Evolutionary conservation across 2,113 vertebrate species (phyloP).

Genomic region (Tachysurus vachellii): DNA sequence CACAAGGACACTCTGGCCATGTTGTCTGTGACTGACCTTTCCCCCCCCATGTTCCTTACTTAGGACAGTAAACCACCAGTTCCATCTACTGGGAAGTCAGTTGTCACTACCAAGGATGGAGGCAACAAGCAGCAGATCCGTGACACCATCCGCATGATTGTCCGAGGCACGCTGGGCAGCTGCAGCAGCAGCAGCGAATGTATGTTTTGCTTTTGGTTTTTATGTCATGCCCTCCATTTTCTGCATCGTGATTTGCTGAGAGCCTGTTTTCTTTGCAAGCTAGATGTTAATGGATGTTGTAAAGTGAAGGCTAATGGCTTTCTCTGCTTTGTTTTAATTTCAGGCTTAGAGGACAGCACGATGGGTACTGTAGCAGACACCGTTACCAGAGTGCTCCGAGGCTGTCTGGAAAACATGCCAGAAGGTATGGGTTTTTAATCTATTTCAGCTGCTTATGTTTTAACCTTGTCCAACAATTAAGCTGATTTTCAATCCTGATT

Average conservation of each 20-base stretch:
- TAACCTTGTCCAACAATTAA: background rate
- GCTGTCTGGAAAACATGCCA: conserved; percentile 86
- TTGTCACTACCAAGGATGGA: conserved; percentile 61
- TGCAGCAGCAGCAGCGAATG: conserved; percentile 88
- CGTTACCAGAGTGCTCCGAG: conserved; percentile 77
- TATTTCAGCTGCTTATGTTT: background rate
- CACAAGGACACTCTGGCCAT: background rate
- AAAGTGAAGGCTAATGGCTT: conserved; percentile 16
- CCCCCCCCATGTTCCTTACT: background rate
- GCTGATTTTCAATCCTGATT: background rate
- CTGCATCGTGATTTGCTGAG: background rate
- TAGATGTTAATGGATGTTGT: conserved; percentile 1
- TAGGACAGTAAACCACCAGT: conserved; percentile 74
- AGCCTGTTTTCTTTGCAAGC: background rate
- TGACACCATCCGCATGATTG: conserved; percentile 84
- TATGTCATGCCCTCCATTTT: background rate
- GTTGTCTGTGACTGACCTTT: background rate
- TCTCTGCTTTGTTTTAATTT: conserved; percentile 58
- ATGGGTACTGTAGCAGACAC: conserved; percentile 84
- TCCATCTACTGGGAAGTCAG: conserved; percentile 60
- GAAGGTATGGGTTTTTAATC: conserved; percentile 59
- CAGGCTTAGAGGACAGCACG: conserved; percentile 85
- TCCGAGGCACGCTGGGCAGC: conserved; percentile 84
- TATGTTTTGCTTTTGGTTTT: conserved; percentile 54
- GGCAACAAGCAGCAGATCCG: conserved; percentile 73